These are phyloP conservation scores for Sternotherus odoratus DNA, from an alignment of 2,797 vertebrate species.

Conservation along the genomic window DNA sequence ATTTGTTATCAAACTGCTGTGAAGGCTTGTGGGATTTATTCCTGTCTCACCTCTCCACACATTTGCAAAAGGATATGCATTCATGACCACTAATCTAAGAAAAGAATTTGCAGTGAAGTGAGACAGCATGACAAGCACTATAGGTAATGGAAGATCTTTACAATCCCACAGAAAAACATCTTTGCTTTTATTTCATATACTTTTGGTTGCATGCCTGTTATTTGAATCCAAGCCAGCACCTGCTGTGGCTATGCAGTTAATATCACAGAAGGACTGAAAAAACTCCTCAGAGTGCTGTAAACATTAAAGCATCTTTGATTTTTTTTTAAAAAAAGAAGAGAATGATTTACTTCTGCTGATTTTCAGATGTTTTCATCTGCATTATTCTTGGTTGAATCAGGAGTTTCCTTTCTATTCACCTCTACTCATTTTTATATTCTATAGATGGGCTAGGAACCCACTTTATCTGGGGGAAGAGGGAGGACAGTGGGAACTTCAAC, in stretches of 20 bases:
- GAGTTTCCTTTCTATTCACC: not conserved
- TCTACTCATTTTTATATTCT: not conserved
- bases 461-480: not conserved
- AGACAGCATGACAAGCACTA: not conserved
- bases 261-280: not conserved
- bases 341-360: not conserved
- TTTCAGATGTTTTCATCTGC: not conserved
- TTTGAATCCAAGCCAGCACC: not conserved
- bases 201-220: not conserved
- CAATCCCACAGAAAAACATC: not conserved
- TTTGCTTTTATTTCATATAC: not conserved
- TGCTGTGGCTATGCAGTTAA: accelerated
- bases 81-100: not conserved
- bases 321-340: not conserved
- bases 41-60: not conserved
- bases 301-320: not conserved
- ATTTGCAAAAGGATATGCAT: not conserved
- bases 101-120: not conserved
- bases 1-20: not conserved
- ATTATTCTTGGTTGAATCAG: not conserved
- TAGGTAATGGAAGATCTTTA: not conserved
- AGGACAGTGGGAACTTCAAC: not conserved
- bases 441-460: not conserved
- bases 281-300: not conserved
- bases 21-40: not conserved